Percentiles rank a stretch among this genome's conserved stretches.
These are phyloP conservation scores for Myopa testacea DNA, from an alignment of 2,888 invertebrate species.

Conservation along the genomic window DNA sequence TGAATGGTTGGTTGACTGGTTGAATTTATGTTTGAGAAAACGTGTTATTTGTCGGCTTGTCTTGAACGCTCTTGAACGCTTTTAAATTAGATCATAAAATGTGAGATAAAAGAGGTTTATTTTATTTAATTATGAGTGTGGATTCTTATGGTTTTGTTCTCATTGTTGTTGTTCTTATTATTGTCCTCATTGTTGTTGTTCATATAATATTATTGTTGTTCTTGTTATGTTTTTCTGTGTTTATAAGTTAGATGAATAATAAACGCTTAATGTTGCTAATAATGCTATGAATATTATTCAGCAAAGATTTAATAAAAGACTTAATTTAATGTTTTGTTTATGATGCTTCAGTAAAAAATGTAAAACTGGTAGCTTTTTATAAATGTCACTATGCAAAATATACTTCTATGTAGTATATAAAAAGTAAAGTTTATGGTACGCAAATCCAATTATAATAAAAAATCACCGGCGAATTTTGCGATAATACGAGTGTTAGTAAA, in stretches of 20 bases:
- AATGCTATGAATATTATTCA: conserved; percentile 4
- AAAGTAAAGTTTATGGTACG: too few relatives aligned
- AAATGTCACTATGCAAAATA: too few relatives aligned
- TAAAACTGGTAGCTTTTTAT: too few relatives aligned
- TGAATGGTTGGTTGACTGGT: conserved; percentile 6
- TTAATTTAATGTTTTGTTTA: conserved; percentile 18
- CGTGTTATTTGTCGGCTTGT: conserved; percentile 39
- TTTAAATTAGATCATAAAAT: conserved; percentile 47
- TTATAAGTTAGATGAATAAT: conserved; percentile 38
- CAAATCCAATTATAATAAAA: too few relatives aligned
- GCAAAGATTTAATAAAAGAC: background rate
- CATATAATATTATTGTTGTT: conserved; percentile 2
- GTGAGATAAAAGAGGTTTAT: conserved; percentile 18
- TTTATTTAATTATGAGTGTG: conserved; percentile 11
- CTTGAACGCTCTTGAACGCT: conserved; percentile 39
- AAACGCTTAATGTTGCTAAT: background rate
- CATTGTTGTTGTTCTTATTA: background rate
- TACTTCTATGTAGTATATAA: too few relatives aligned
- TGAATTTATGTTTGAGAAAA: conserved; percentile 46
- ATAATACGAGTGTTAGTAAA: too few relatives aligned
- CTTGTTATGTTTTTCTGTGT: background rate
- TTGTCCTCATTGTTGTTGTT: too few relatives aligned
- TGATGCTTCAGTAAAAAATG: too few relatives aligned
- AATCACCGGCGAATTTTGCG: too few relatives aligned
- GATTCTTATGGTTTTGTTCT: conserved; percentile 7